Evolutionary conservation across 2,113 vertebrate species (phyloP).

Genomic region (Copsychus sechellarum): DNA sequence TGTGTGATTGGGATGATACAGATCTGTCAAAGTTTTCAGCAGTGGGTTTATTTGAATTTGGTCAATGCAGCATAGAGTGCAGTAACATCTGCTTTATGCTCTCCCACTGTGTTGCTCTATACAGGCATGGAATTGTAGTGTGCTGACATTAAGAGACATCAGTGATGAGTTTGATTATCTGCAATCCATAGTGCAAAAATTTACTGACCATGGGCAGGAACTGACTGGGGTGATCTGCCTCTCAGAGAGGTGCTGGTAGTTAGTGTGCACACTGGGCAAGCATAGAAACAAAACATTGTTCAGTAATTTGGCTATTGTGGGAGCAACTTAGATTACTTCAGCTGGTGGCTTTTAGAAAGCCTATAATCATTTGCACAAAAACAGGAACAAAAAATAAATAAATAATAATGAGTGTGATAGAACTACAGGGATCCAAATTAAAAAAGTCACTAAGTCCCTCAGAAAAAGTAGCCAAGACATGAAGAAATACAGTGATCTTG

Average conservation of each 20-base stretch:
- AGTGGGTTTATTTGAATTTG: not conserved
- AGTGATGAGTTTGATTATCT: not conserved
- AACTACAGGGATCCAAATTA: not conserved
- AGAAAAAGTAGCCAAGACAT: not conserved
- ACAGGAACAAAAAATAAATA: not conserved
- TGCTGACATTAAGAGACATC: not conserved
- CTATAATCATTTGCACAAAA: not conserved
- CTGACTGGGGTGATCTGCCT: not conserved
- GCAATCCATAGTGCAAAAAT: not conserved
- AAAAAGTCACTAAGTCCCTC: not conserved
- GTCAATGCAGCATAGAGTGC: rapidly evolving
- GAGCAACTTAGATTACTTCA: not conserved
- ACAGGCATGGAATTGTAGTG: not conserved
- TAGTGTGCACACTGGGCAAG: rapidly evolving
- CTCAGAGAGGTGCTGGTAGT: not conserved
- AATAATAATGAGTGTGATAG: not conserved
- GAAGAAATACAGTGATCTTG: not conserved
- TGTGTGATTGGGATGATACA: not conserved
- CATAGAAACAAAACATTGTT: not conserved
- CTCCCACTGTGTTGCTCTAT: rapidly evolving
- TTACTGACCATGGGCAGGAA: not conserved
- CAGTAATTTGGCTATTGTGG: not conserved
- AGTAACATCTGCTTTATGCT: not conserved
- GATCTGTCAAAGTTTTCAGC: not conserved
- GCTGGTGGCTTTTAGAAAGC: not conserved